These are phyloP conservation scores for Antigone vipio DNA, from an alignment of 2,113 vertebrate species.

Conservation along the genomic window DNA sequence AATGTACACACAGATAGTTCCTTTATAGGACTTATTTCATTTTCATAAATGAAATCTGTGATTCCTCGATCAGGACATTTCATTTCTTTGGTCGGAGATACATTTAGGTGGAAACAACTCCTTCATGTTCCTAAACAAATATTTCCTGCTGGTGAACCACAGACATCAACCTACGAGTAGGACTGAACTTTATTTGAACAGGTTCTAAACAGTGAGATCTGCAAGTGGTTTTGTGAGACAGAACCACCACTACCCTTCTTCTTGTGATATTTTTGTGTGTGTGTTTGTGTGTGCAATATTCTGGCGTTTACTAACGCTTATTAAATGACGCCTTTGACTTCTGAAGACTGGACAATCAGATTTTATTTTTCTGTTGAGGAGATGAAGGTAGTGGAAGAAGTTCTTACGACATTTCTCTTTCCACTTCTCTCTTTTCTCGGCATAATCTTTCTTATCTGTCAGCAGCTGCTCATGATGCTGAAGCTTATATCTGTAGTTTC, in stretches of 20 bases:
- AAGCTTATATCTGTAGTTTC: slow-evolving; percentile 48
- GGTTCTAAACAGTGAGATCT: neutral
- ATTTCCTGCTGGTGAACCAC: neutral
- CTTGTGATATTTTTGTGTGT: neutral
- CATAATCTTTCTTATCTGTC: neutral
- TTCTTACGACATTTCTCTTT: neutral
- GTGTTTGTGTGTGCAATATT: neutral
- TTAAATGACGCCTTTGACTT: neutral
- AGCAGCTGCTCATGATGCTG: neutral
- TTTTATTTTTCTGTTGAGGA: neutral
- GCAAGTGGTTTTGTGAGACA: neutral
- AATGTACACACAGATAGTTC: neutral
- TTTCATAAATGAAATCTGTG: neutral
- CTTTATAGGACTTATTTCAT: neutral
- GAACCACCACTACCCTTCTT: neutral
- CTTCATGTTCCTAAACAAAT: neutral
- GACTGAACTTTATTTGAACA: neutral
- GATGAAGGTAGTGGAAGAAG: neutral
- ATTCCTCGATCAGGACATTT: neutral
- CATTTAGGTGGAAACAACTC: neutral
- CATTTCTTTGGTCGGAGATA: neutral
- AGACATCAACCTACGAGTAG: neutral
- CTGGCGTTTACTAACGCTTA: neutral
- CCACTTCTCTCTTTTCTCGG: neutral
- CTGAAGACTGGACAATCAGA: neutral